phyloP scores from a whole-genome alignment of 2,797 vertebrate species.

The Rhinatrema bivittatum region DNA sequence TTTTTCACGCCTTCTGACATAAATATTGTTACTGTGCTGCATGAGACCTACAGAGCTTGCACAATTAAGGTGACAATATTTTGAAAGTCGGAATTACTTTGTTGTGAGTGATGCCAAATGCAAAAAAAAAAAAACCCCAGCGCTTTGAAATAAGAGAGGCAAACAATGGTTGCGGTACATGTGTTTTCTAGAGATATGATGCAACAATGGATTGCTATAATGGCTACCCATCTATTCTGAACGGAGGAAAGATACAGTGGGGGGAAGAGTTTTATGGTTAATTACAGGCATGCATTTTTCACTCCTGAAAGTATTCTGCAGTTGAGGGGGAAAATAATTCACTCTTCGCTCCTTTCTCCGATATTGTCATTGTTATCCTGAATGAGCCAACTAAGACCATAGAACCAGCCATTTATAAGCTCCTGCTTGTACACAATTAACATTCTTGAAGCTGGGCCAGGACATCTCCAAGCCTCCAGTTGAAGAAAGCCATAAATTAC shows the following conservation, averaged over 20 bases:
- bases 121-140: conserved; percentile 30
- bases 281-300: conserved; percentile 38
- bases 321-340: conserved; percentile 14
- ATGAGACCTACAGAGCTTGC: conserved; percentile 25
- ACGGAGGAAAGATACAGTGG: conserved; percentile 31
- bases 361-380: conserved; percentile 24
- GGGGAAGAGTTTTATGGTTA: conserved; percentile 44
- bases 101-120: conserved; percentile 16
- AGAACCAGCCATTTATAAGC: conserved; percentile 32
- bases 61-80: conserved; percentile 30
- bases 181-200: conserved; percentile 54
- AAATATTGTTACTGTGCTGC: not conserved
- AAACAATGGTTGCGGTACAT: conserved; percentile 46
- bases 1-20: not conserved
- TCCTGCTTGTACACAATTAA: conserved; percentile 26
- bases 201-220: conserved; percentile 47
- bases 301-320: conserved; percentile 37
- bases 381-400: conserved; percentile 30
- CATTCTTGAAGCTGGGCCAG: conserved; percentile 21
- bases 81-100: conserved; percentile 23
- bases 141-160: conserved; percentile 41
- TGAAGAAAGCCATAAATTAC: conserved; percentile 18
- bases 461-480: conserved; percentile 22
- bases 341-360: conserved; percentile 11
- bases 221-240: conserved; percentile 38